phyloP scores from a whole-genome alignment of 2,888 invertebrate species.

The Archaeoteleia sp. region DNA sequence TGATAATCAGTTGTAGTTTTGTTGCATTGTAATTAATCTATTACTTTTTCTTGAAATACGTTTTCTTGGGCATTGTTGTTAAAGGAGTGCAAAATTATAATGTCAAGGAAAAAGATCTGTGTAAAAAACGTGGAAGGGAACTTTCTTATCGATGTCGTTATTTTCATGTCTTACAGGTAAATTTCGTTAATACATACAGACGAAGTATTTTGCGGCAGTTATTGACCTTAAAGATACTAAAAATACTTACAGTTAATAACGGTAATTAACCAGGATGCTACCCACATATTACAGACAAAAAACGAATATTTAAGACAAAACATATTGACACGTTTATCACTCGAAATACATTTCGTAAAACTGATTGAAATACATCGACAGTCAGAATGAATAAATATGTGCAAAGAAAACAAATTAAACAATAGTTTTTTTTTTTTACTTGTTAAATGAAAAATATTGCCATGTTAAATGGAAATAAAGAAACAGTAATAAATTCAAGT shows the following conservation, averaged over 20 bases:
- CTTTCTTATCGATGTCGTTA: constrained; percentile 29
- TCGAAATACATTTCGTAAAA: neutral
- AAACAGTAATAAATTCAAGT: neutral
- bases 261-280: constrained; percentile 40
- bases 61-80: constrained; percentile 1
- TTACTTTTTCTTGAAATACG: constrained; percentile 31
- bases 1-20: too few species aligned
- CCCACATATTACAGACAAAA: constrained; percentile 35
- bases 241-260: constrained; percentile 51
- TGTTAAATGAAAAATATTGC: neutral
- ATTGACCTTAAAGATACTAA: constrained; percentile 48
- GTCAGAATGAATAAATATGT: too few species aligned
- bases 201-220: constrained; percentile 40
- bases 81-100: constrained; percentile 2
- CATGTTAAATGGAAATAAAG: constrained; percentile 1
- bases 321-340: constrained; percentile 1
- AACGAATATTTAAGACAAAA: constrained; percentile 13
- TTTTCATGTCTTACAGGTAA: constrained; percentile 1
- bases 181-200: constrained; percentile 14
- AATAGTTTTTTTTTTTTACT: too few species aligned
- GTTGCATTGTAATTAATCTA: too few species aligned
- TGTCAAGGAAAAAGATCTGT: constrained; percentile 20
- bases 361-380: neutral
- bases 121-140: constrained; percentile 25
- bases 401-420: too few species aligned